Percentiles rank a stretch among this genome's conserved stretches.
Conservation (phyloP, 2,797 vertebrate genomes). For the Poeciliopsis turneri region DNA sequence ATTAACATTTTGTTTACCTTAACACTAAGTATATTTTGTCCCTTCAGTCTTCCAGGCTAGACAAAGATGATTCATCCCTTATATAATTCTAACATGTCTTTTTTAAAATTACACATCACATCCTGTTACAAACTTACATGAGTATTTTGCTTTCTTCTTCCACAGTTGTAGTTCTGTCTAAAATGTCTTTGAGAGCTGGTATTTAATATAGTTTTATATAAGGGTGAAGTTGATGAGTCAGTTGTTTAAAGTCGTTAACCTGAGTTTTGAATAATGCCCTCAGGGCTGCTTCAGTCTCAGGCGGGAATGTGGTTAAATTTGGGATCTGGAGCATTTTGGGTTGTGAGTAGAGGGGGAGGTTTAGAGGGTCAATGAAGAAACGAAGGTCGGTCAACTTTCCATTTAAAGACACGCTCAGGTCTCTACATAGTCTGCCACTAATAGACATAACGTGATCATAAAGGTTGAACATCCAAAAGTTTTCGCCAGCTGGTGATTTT, state of each 20-base stretch:
- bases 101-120: neutral
- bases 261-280: slow-evolving; percentile 13
- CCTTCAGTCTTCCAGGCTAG: neutral
- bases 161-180: slow-evolving; percentile 17
- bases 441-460: slow-evolving; percentile 51
- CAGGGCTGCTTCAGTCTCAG: slow-evolving; percentile 34
- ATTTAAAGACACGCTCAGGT: slow-evolving; percentile 50
- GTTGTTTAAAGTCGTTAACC: slow-evolving; percentile 20
- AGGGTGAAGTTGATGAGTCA: slow-evolving; percentile 2
- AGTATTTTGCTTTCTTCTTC: neutral
- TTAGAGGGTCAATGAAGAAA: slow-evolving; percentile 45
- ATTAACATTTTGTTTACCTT: neutral
- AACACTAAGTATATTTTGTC: neutral
- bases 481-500: slow-evolving; percentile 33
- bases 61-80: neutral
- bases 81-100: neutral
- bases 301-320: slow-evolving; percentile 23
- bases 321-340: slow-evolving; percentile 57
- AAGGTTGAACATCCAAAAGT: slow-evolving; percentile 28
- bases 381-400: slow-evolving; percentile 23
- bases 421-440: slow-evolving; percentile 66
- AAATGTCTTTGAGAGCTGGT: slow-evolving; percentile 7
- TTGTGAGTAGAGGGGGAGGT: slow-evolving; percentile 21
- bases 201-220: slow-evolving; percentile 19
- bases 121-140: neutral